Evolutionary conservation across 2,113 vertebrate genomes (phyloP).

Genomic region (Cottus gobio): DNA sequence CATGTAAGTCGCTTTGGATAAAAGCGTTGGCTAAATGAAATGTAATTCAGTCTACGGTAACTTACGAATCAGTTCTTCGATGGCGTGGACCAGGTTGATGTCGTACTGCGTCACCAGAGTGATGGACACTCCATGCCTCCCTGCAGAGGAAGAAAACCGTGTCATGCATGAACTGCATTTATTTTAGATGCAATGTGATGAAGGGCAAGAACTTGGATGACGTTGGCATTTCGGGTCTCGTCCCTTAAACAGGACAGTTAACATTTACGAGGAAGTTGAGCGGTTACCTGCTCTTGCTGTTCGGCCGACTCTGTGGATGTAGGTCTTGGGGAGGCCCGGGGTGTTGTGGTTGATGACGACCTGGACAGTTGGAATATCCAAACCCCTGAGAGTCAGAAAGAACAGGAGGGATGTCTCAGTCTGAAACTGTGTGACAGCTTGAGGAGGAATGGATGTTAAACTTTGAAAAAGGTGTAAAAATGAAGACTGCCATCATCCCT

Average conservation of each 20-base stretch:
- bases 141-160: slow-evolving; percentile 67
- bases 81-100: slow-evolving; percentile 93
- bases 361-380: slow-evolving; percentile 96
- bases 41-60: slow-evolving; percentile 45
- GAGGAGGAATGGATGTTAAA: neutral
- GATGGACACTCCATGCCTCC: slow-evolving; percentile 90
- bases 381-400: slow-evolving; percentile 81
- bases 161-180: neutral
- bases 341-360: slow-evolving; percentile 98
- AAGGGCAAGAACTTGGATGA: neutral
- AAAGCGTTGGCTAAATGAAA: no score
- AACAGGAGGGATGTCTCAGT: neutral
- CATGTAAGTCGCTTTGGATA: no score
- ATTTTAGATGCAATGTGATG: neutral
- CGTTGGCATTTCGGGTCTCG: neutral
- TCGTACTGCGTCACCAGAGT: slow-evolving; percentile 97
- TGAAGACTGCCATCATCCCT: neutral
- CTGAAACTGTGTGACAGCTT: neutral
- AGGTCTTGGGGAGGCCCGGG: slow-evolving; percentile 92
- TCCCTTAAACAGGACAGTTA: neutral
- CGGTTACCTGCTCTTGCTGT: slow-evolving; percentile 92
- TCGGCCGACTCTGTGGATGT: slow-evolving; percentile 95
- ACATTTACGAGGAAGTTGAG: neutral
- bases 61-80: slow-evolving; percentile 93
- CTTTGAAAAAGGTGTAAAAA: neutral